Conservation (phyloP, 2,113 vertebrate genomes). For the Bagarius yarrelli region DNA sequence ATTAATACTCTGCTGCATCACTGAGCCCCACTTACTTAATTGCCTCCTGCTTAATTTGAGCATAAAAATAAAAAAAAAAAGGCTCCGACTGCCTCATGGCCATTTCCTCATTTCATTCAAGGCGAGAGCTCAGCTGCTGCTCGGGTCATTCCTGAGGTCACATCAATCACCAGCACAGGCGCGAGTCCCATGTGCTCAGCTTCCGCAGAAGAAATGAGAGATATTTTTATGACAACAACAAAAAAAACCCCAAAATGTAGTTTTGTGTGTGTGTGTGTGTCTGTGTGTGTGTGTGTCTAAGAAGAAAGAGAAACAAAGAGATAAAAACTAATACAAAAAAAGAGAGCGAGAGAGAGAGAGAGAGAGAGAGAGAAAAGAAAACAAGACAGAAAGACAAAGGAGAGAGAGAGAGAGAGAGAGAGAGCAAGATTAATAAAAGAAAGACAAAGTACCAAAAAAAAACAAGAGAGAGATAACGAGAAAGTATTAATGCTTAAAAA, state of each 20-base stretch:
- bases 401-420: no score
- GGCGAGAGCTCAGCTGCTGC: conserved; percentile 7
- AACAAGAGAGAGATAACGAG: no score
- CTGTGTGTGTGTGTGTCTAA: no score
- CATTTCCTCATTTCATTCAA: conserved; percentile 23
- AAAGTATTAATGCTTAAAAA: no score
- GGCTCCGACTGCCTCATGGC: neutral
- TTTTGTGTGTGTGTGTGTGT: no score
- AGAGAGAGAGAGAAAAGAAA: no score
- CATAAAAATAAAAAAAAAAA: neutral
- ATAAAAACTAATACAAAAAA: no score
- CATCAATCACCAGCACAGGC: conserved; percentile 27
- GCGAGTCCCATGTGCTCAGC: neutral
- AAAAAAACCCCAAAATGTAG: neutral
- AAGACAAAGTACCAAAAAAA: no score
- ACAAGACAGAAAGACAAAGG: no score
- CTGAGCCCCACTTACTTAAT: conserved; percentile 11
- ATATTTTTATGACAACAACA: conserved; percentile 10
- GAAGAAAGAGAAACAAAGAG: no score
- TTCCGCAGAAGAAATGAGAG: conserved; percentile 27
- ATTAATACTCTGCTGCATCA: conserved; percentile 5
- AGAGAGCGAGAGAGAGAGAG: no score
- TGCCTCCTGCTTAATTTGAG: conserved; percentile 3
- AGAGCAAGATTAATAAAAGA: no score
- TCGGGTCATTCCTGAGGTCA: neutral